Evolutionary conservation across 1,140 invertebrate genomes (phyloP), one percentile per base, ranked within the genome.

Genomic region (Drosophila truncata): DNA sequence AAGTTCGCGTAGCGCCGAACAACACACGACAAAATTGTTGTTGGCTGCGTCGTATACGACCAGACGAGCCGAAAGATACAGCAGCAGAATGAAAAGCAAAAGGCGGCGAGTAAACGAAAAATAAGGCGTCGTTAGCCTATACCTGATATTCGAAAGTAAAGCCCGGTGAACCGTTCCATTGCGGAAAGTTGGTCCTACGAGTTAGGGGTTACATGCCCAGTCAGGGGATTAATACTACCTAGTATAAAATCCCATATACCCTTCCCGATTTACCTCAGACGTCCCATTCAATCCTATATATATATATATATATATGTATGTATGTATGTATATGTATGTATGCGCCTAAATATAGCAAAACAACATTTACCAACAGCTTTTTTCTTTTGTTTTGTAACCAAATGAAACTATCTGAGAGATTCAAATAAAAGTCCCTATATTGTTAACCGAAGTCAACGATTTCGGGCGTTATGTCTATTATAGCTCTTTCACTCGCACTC

Each of bases 31-130:
- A 63, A 61, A 39, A 52, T 54, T 50, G 59, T 47, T 60, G 54
- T 70, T 78, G 60, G 62, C 33, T 31, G 73, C 62, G 63, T 75
- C 69, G 78, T 52, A 62, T 55, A 55, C 58, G 52, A 65, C 57
- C 75, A 82, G 46, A 35, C 80, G 42, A 63, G 82, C 81, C 81
- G 81, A 84, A 80, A 86, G 82, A 85, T 82, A 78, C 82, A 85
- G 74, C 82, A 84, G 67, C 82, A 80, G 31, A 80, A 41, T 59
- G 62, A 67, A 72, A 73, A 87, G 71, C 76, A 88, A 76, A 66
- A 77, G 27, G 47, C 76, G 69, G 55, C 11, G 82, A 46, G 69
- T 59, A 77, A 63, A 73, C 27, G 62, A 57, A 70, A 66, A 55
- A 63, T 57, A 47, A 77, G 61, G 76, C 65, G 46, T 64, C 47